These are phyloP conservation scores for Tautogolabrus adspersus DNA, from an alignment of 2,113 vertebrate genomes.

Conservation along the genomic window DNA sequence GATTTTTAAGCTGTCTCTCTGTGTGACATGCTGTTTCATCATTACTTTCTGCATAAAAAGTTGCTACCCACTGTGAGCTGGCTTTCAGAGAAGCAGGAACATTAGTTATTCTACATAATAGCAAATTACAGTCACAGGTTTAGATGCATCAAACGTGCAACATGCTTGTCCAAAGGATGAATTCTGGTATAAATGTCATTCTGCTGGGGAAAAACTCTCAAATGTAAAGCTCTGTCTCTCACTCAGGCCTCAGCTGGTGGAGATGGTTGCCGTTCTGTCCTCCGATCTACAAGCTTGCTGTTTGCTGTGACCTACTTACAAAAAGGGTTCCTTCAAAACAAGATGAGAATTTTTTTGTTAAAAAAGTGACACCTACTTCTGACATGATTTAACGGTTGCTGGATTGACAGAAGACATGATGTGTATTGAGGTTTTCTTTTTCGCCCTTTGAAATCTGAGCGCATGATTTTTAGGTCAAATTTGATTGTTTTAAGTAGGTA, in stretches of 20 bases:
- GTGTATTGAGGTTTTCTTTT: constrained; percentile 10
- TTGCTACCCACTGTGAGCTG: constrained; percentile 28
- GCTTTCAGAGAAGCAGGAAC: constrained; percentile 23
- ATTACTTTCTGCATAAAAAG: constrained; percentile 40
- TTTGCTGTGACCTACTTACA: constrained; percentile 64
- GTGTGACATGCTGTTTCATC: constrained; percentile 65
- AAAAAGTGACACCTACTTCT: constrained; percentile 42
- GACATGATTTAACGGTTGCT: constrained; percentile 30
- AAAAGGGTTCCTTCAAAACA: constrained; percentile 43
- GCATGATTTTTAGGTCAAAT: constrained; percentile 29
- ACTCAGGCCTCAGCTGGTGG: constrained; percentile 31
- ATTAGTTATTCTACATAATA: constrained; percentile 29
- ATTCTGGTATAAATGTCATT: background rate
- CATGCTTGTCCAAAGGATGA: constrained; percentile 2
- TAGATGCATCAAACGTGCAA: background rate
- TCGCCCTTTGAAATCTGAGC: background rate
- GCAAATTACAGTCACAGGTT: constrained; percentile 28
- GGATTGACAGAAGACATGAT: constrained; percentile 21
- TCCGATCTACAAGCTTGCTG: constrained; percentile 19
- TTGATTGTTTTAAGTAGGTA: constrained; percentile 45
- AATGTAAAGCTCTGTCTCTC: background rate
- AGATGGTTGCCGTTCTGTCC: constrained; percentile 37
- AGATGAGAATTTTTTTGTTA: constrained; percentile 18
- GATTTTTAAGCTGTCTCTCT: constrained; percentile 55
- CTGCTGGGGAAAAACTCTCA: background rate